These are phyloP conservation scores for Myzus persicae DNA, from an alignment of 1,140 invertebrate genomes.

Conservation along the genomic window DNA sequence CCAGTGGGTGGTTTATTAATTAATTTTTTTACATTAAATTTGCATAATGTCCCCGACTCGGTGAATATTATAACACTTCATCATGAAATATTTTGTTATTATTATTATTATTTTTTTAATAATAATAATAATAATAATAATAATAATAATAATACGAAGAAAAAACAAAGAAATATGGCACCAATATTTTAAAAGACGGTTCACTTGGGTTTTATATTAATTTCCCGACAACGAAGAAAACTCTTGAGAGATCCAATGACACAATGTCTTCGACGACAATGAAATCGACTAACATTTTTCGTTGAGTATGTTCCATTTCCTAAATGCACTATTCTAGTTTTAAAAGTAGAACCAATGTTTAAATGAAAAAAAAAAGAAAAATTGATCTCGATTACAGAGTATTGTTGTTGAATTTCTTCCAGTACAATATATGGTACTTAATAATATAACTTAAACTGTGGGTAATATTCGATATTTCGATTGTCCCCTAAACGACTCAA, in stretches of 20 bases:
- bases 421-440: not conserved
- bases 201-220: slow-evolving; percentile 21
- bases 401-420: not conserved
- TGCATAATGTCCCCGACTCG: slow-evolving; percentile 17
- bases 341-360: not conserved
- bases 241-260: not conserved
- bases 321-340: not conserved
- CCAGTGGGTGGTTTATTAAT: slow-evolving; percentile 46
- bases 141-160: not conserved
- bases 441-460: not conserved
- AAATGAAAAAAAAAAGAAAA: slow-evolving; percentile 1
- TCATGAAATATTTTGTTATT: slow-evolving; percentile 46
- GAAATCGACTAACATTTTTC: not conserved
- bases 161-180: slow-evolving; percentile 38
- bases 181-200: slow-evolving; percentile 23
- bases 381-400: not conserved
- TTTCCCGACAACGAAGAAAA: not conserved
- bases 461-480: not conserved
- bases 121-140: slow-evolving; percentile 3
- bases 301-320: not conserved
- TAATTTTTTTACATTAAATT: slow-evolving; percentile 51
- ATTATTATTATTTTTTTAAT: slow-evolving; percentile 4
- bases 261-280: not conserved
- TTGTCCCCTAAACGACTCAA: not conserved
- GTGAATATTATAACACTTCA: slow-evolving; percentile 52